Base-by-base conservation (phyloP, 2,797 vertebrate species). In the Gymnothorax reevesii region DNA sequence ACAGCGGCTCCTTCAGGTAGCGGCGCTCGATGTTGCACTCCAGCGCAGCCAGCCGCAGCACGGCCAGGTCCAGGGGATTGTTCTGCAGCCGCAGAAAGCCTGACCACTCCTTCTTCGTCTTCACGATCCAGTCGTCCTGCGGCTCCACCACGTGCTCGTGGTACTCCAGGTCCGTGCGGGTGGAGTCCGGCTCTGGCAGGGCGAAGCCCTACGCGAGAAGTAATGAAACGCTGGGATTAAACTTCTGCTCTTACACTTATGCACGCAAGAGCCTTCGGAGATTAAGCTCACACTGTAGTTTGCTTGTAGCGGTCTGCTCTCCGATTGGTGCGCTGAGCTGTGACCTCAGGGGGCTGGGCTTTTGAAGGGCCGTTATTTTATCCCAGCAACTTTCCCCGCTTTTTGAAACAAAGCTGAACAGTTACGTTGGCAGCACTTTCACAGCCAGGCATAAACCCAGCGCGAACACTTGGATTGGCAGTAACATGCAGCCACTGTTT, bases 1-100 rank as follows among this genome's bases (percentile, higher is more conserved):
- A 99, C 3, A 99, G 97, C 0, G 98, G 98, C 88, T 99, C 98
- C 94, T 97, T 97, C 64, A 99, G 94, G 92, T 98, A 99, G 57
- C 97, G 97, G 0, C 98, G 95, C 90, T 99, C 98, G 5, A 99
- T 95, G 90, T 99, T 98, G 59, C 96, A 95, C 93, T 99, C 98
- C 10, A 99, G 95, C 22, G 96, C 97, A 2, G 96, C 93, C n/a
- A 99, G 91, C 0, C 98, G 96, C 84, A 96, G 94, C 88, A 98
- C 96, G 0, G 97, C 98, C 92, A 99, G 92, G 89, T 99, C 98
- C 92, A 99, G 87, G 0, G 98, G 97, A 94, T 98, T 97, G 27
- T 95, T 97, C 83, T 92, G 94, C 82, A 97, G 94, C 9, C 98
- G 97, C 9, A 96, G 94, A 75, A 96, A 92, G 0, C 94, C 96